These are phyloP conservation scores for Agrilus planipennis DNA, from an alignment of 1,140 invertebrate species.

Conservation along the genomic window DNA sequence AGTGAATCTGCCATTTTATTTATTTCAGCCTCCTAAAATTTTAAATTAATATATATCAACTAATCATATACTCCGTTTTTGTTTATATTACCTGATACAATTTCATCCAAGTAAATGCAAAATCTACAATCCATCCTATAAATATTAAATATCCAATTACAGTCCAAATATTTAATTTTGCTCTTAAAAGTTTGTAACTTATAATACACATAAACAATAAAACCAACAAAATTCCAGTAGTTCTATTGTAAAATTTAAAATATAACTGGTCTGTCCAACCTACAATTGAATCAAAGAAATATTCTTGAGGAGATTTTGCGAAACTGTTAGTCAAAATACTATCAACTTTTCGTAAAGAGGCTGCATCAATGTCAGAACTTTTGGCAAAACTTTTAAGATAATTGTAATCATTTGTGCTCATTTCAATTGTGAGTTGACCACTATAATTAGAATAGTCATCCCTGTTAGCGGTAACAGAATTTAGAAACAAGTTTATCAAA, in stretches of 20 bases:
- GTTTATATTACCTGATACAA: slow-evolving; percentile 6
- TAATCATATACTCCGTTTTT: not conserved
- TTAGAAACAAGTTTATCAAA: slow-evolving; percentile 7
- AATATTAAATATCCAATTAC: slow-evolving; percentile 8
- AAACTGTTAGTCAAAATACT: slow-evolving; percentile 7
- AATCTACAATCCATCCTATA: slow-evolving; percentile 10
- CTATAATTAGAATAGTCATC: slow-evolving; percentile 1
- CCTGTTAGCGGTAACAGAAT: not conserved
- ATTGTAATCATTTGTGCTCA: slow-evolving; percentile 3
- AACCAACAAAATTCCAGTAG: slow-evolving; percentile 3
- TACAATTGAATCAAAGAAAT: slow-evolving; percentile 3
- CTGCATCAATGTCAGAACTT: not conserved
- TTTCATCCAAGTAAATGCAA: slow-evolving; percentile 8
- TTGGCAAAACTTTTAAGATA: slow-evolving; percentile 4
- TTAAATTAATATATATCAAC: not conserved
- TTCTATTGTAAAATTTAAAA: slow-evolving; percentile 6
- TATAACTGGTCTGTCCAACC: slow-evolving; percentile 9
- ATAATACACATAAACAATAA: slow-evolving; percentile 4
- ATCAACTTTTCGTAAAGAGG: slow-evolving; percentile 6
- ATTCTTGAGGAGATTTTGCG: not conserved
- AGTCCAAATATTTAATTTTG: slow-evolving; percentile 4
- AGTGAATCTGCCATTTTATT: slow-evolving; percentile 8
- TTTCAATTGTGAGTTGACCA: slow-evolving; percentile 4
- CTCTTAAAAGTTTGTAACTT: slow-evolving; percentile 9
- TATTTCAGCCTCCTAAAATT: slow-evolving; percentile 9